Base-by-base conservation (phyloP, 1,140 invertebrate genomes). In the Apis cerana region DNA sequence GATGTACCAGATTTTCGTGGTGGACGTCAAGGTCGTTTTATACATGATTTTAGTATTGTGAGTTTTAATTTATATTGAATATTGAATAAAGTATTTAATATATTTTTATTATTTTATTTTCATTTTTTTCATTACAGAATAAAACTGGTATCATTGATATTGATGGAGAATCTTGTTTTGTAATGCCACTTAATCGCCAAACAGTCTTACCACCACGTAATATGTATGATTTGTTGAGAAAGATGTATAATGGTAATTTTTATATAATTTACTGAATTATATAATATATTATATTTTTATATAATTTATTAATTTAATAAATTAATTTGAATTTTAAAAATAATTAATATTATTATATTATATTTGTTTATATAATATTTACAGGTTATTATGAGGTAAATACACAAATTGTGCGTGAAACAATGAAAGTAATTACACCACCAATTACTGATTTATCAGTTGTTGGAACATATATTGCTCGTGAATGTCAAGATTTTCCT, bases 81-180 rank as follows among this genome's bases (percentile, higher is more conserved):
- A 43, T 33, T 27, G 19, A 17, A 23, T 12, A 50, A 58, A 54
- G 7, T 15, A 48, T 33, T 50, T 21, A 8, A n/a, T 61, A 8
- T 19, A 70, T 17, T 43, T 43, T 15, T 9, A 59, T 59, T 9
- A 17, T 15, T 52, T 19, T 17, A 33, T 59, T 83, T 88, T 43
- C 48, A 54, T 68, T 74, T 52, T 19, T 65, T 12, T 56, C 17
- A 15, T 74, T 93, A 19, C 80, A 95, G 95, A 97, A 97, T 91
- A 96, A 96, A 87, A 98, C 97, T 80, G 97, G 97, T 85, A 99
- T 99, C 85, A 96, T 98, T 83, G 98, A 99, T 93, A 94, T 96
- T 17, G 96, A 96, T 71, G 95, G 96, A 43, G 91, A 94, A 68
- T 96, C 96, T 23, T 99, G 98, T 94, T 99, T 98, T 93, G 96